phyloP scores from a whole-genome alignment of 2,113 vertebrate genomes.

The Podarcis cretensis region DNA sequence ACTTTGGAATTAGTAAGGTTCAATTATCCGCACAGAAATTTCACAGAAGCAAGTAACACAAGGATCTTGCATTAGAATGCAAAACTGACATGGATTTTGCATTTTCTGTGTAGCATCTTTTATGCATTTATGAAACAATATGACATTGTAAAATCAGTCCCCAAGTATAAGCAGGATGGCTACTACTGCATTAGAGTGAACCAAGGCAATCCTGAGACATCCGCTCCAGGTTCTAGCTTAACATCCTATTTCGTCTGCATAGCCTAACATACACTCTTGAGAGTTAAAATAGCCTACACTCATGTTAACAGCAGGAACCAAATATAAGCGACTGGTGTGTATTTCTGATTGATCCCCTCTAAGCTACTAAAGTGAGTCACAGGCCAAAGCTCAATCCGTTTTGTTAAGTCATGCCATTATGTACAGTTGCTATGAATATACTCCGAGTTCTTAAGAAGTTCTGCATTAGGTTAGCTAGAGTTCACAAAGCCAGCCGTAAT shows the following conservation, averaged over 20 bases:
- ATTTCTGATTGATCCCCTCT: background rate
- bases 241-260: background rate
- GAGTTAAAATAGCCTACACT: background rate
- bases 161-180: background rate
- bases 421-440: background rate
- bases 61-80: background rate
- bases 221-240: background rate
- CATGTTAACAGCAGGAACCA: background rate
- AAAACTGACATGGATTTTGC: background rate
- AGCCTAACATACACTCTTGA: background rate
- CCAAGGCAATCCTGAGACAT: too few relatives aligned
- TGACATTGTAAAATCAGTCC: background rate
- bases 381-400: background rate
- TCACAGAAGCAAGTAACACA: background rate
- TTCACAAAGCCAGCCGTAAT: constrained; percentile 1
- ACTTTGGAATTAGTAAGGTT: background rate
- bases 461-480: background rate
- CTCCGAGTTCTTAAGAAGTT: background rate
- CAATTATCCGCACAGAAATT: background rate
- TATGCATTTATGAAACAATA: background rate
- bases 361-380: background rate
- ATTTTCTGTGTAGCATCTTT: background rate
- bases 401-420: constrained; percentile 7
- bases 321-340: background rate
- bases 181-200: background rate